These are phyloP conservation scores for Phengaris arion DNA, from an alignment of 2,888 invertebrate species.

Conservation along the genomic window DNA sequence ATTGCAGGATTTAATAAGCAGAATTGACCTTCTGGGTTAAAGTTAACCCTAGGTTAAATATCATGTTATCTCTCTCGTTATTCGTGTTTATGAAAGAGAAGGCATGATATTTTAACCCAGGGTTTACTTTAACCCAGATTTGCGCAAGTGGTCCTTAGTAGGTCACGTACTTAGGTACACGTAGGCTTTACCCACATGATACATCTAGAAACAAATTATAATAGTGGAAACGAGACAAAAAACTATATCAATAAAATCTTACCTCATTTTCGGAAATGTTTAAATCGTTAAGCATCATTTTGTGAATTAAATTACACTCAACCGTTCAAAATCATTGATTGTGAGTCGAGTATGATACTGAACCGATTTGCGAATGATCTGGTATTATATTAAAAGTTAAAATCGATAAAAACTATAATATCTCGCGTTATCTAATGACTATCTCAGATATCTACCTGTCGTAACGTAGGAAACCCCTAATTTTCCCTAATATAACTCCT, in stretches of 20 bases:
- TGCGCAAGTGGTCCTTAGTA: no score
- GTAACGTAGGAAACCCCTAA: background rate
- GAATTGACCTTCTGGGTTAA: no score
- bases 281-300: background rate
- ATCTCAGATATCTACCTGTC: no score
- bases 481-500: background rate
- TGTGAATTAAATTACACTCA: background rate
- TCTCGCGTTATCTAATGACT: slow-evolving; percentile 10
- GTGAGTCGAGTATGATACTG: background rate
- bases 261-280: background rate
- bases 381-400: background rate
- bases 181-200: no score
- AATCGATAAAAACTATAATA: slow-evolving; percentile 18
- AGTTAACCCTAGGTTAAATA: no score
- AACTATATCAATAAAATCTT: background rate
- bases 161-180: no score
- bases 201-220: background rate
- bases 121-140: no score
- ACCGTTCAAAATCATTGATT: background rate
- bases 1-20: no score
- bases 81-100: no score
- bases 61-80: no score
- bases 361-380: slow-evolving; percentile 1
- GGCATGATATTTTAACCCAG: no score
- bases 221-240: background rate